Evolutionary conservation across 2,797 vertebrate species (phyloP), one percentile per base, ranked within the genome.

Genomic region (Craterocephalus amniculus): DNA sequence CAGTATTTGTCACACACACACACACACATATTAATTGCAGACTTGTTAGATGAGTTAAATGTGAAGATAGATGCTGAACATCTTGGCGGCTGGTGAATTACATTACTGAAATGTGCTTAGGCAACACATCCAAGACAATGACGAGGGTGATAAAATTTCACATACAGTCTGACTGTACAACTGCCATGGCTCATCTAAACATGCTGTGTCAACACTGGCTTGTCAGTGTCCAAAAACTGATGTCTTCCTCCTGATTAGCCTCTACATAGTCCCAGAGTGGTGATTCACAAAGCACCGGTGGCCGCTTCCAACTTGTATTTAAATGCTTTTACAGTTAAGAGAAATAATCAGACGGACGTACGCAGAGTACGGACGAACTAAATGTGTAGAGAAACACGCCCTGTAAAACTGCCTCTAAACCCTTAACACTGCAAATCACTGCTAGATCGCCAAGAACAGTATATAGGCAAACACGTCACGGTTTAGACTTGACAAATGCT

Each of bases 381-480:
- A 86, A 88, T 22, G 65, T 78, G 73, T 80, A 78, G 79, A 90
- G 88, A 92, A 92, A 92, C 43, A 89, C 84, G 56, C 87, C 78
- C 76, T 63, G 83, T 67, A 83, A 91, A 90, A 92, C 90, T 80
- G 87, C 91, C 87, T 92, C 89, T 87, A 89, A 87, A 92, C 90
- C 91, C 85, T 91, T 91, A 94, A 93, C 93, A 94, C 92, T 92
- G 93, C 91, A 93, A 88, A 92, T 92, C 83, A 92, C 92, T 86
- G 92, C 92, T 92, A 94, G 90, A 91, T 92, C 84, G 91, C 93
- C 91, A 91, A 94, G 89, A 94, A 93, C 93, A 93, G 92, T 90
- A 93, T 89, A 93, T 91, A 94, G 92, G 93, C 94, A 94, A 95
- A 95, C 94, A 95, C 94, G 90, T 94, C 93, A 95, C 94, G 88